Base-by-base conservation (phyloP, 2,888 invertebrate genomes). In the Melanostoma mellinum region DNA sequence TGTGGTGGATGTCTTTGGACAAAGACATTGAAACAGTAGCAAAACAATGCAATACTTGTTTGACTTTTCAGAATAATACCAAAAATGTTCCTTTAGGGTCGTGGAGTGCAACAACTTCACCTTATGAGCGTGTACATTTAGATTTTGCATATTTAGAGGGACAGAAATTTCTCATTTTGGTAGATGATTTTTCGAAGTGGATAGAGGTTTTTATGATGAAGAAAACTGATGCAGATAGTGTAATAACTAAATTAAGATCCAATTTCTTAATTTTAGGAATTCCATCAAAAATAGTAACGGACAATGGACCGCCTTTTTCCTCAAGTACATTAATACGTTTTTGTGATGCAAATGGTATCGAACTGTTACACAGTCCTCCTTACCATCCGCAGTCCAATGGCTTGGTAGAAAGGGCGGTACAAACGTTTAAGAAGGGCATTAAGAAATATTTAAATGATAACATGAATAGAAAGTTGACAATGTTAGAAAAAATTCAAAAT, bases 301-400 rank as follows among this genome's bases (percentile, higher is more conserved):
- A 58, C 58, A 69, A 58, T 48, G 56, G 56, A 32, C 56, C 69
- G 10, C 69, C 56, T 32, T 68, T 68, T 42, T 40, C 30, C 10
- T 68, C 68, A 46, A 69, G 36, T 42, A 6, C 10, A 2, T 56
- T 42, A 2, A 42, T n/a, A 40, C 5, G 33, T 6, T 69, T 42
- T 44, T 69, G 38, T 44, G 35, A 56, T 9, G 10, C 42, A 32
- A 55, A 46, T 8, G 40, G 9, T 2, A 56, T 69, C 4, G 20
- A 38, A 8, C 3, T 35, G 35, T 40, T 42, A 42, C 10, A 53
- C 35, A 56, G 56, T 30, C 44, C 55, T 4, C 46, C 69, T 1
- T 44, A 69, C 53, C 55, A 69, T 35, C 69, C 69, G 9, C 40
- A 55, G 35, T 69, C 55, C 20, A 69, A 69, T 69, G 46, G 56